phyloP scores from a whole-genome alignment of 1,140 invertebrate genomes.

The Polypedilum vanderplanki region DNA sequence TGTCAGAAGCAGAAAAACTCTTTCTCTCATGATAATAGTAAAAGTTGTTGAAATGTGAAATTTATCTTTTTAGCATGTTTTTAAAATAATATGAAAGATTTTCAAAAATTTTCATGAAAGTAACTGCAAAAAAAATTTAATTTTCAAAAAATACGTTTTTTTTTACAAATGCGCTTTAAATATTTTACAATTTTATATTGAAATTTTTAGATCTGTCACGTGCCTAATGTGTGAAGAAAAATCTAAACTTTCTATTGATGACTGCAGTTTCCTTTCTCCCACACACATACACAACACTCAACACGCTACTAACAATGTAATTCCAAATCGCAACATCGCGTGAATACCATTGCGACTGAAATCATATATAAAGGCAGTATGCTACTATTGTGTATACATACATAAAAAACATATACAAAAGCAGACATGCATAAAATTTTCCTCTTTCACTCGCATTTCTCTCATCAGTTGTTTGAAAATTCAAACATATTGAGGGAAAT shows the following conservation, averaged over 20 bases:
- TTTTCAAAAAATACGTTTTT: too few relatives aligned
- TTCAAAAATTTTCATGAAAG: too few relatives aligned
- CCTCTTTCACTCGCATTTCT: not conserved
- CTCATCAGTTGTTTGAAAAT: not conserved
- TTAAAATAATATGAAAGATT: too few relatives aligned
- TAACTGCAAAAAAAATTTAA: too few relatives aligned
- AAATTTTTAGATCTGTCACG: too few relatives aligned
- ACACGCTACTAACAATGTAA: constrained; percentile 11
- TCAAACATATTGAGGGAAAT: not conserved
- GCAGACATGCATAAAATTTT: constrained; percentile 5
- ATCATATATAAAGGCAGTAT: constrained; percentile 6
- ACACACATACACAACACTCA: too few relatives aligned
- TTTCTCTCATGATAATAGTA: not conserved
- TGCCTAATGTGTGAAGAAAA: too few relatives aligned
- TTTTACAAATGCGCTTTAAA: too few relatives aligned
- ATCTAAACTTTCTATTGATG: too few relatives aligned
- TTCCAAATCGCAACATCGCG: not conserved
- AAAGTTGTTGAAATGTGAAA: constrained; percentile 6
- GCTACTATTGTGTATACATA: not conserved
- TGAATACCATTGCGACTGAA: not conserved
- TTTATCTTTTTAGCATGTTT: not conserved
- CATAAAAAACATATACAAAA: not conserved
- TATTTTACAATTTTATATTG: too few relatives aligned
- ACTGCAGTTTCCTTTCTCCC: too few relatives aligned
- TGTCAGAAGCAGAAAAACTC: not conserved